These are phyloP conservation scores for Amblyjoppa fuscipennis DNA, from an alignment of 2,888 invertebrate species.

Conservation along the genomic window DNA sequence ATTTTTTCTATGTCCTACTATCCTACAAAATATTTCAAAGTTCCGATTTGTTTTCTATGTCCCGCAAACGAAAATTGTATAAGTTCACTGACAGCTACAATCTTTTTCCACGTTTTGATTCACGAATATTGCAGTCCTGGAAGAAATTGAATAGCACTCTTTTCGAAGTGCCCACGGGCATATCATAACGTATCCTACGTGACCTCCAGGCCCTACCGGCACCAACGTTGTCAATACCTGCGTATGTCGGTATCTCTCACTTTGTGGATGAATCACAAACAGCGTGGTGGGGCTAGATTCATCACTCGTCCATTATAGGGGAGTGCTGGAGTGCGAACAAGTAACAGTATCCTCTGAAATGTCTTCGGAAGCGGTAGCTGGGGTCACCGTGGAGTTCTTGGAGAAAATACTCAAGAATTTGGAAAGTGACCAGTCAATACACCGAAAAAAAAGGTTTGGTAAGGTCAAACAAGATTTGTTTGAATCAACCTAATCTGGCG, in stretches of 20 bases:
- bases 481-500: too few species aligned
- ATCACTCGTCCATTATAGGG: too few species aligned
- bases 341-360: background rate
- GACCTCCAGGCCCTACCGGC: background rate
- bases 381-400: constrained; percentile 76
- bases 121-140: background rate
- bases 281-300: too few species aligned
- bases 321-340: background rate
- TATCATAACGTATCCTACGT: background rate
- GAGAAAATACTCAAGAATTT: constrained; percentile 73
- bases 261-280: too few species aligned
- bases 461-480: too few species aligned
- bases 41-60: too few species aligned
- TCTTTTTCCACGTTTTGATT: background rate
- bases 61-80: background rate
- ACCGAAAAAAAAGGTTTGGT: too few species aligned
- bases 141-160: too few species aligned
- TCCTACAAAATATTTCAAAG: too few species aligned
- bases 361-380: constrained; percentile 66
- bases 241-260: background rate
- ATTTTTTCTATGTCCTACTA: too few species aligned
- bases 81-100: too few species aligned
- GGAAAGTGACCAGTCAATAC: constrained; percentile 65
- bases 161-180: background rate
- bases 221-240: background rate